Evolutionary conservation across 2,797 vertebrate species (phyloP), one percentile per base, ranked within the genome.

Genomic region (Erpetoichthys calabaricus): DNA sequence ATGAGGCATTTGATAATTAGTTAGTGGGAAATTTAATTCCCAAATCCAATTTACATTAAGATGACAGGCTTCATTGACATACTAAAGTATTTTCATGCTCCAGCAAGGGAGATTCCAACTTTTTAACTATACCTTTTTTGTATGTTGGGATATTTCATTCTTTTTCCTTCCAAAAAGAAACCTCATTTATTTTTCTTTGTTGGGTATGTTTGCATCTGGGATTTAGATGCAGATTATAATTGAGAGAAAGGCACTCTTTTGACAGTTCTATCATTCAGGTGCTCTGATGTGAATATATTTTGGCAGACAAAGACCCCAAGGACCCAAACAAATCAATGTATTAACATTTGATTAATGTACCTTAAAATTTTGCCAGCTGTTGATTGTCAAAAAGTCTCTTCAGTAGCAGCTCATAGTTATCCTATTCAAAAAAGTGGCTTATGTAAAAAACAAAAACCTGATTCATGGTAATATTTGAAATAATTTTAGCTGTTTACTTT

Each of bases 331-430:
- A 64, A 79, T 76, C 77, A 76, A 62, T 75, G 69, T 75, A 80
- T 82, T 83, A 81, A 71, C 70, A 78, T 77, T 70, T 72, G 73
- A 81, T 83, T 84, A 84, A 80, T 68, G 79, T 69, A 67, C 71
- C 69, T 75, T 70, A 73, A 77, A 76, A 77, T 70, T 67, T 74
- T 70, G 69, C 51, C 49, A 62, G 76, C 75, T 80, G 82, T 69
- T 73, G 69, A 66, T 64, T 75, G 71, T 66, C 68, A 66, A 60
- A 68, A 68, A 65, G 25, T 25, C 25, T 25, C 25, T 25, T 25
- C 25, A 25, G 25, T 25, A 25, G 25, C 25, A 25, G 25, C 25
- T 25, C 25, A 25, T 25, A 25, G 25, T 25, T 25, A 25, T 25
- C 25, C 25, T 25, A 25, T 25, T 25, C 25, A 25, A 25, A 25